A percentile compares a stretch with the other conserved stretches of the same genome.
Conservation (phyloP, 2,888 invertebrate genomes). For the Hololepta plana region DNA sequence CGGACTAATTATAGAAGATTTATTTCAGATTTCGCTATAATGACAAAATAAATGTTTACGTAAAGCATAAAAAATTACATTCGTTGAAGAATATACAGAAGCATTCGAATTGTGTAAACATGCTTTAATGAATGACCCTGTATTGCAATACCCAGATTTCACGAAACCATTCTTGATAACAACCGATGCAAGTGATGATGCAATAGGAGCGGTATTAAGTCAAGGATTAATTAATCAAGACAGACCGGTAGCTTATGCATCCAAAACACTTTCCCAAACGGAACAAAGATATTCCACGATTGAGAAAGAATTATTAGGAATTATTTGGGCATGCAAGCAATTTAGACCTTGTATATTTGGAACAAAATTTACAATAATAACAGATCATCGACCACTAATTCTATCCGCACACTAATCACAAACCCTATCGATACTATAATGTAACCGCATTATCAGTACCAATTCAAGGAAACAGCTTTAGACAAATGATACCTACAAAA, state of each 20-base stretch:
- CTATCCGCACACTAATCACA: no score
- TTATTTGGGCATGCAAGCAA: slow-evolving; percentile 7
- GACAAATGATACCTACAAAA: no score
- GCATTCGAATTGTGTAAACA: slow-evolving; percentile 1
- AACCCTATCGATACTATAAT: no score
- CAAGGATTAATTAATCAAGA: slow-evolving; percentile 9
- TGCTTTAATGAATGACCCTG: slow-evolving; percentile 5
- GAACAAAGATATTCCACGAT: slow-evolving; percentile 9
- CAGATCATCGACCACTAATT: no score
- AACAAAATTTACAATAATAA: no score
- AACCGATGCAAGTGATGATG: slow-evolving; percentile 7
- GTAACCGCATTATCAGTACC: no score
- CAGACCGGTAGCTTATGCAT: slow-evolving; percentile 10
- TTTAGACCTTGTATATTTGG: no score
- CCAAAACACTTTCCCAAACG: slow-evolving; percentile 9
- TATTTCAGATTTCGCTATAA: slow-evolving; percentile 6
- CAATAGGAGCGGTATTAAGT: slow-evolving; percentile 8
- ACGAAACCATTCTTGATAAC: slow-evolving; percentile 7
- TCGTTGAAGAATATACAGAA: background rate
- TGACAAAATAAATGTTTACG: slow-evolving; percentile 6
- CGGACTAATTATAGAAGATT: slow-evolving; percentile 14
- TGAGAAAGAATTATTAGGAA: slow-evolving; percentile 10
- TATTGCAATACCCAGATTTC: slow-evolving; percentile 6
- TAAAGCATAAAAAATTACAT: slow-evolving; percentile 3
- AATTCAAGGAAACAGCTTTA: no score